Evolutionary conservation across 2,888 invertebrate species (phyloP).

Genomic region (Chelonus formosanus): DNA sequence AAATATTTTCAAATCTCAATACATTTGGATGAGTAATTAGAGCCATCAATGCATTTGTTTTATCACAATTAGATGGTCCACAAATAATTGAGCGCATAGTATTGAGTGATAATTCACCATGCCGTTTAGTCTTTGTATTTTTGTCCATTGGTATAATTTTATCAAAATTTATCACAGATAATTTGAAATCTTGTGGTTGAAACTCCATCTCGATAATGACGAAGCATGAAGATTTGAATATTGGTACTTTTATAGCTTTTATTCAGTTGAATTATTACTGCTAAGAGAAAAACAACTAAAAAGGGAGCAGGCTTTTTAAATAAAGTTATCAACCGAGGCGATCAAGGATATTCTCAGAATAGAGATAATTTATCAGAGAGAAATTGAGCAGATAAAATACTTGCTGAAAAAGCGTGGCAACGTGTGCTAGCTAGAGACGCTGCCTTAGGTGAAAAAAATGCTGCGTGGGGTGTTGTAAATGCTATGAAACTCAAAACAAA

Average conservation of each 20-base stretch:
- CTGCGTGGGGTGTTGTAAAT: conserved; percentile 48
- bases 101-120: conserved; percentile 42
- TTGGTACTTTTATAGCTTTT: too few relatives aligned
- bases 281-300: background rate
- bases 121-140: conserved; percentile 22
- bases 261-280: conserved; percentile 39
- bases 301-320: background rate
- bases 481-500: conserved; percentile 54
- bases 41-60: conserved; percentile 41
- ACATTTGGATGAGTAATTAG: conserved; percentile 39
- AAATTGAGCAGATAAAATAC: conserved; percentile 54
- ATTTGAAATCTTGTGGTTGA: conserved; percentile 16
- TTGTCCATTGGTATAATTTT: conserved; percentile 12
- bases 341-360: conserved; percentile 42
- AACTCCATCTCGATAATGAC: background rate
- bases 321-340: conserved; percentile 38
- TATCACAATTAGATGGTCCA: conserved; percentile 42
- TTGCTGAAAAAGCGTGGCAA: conserved; percentile 52
- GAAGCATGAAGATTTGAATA: too few relatives aligned
- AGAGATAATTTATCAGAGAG: conserved; percentile 39
- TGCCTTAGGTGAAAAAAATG: conserved; percentile 50
- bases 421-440: conserved; percentile 45
- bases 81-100: conserved; percentile 46
- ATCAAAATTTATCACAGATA: conserved; percentile 33
- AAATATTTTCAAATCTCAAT: too few relatives aligned